Conservation (phyloP, 2,888 invertebrate species). For the Dynastes hyllus region DNA sequence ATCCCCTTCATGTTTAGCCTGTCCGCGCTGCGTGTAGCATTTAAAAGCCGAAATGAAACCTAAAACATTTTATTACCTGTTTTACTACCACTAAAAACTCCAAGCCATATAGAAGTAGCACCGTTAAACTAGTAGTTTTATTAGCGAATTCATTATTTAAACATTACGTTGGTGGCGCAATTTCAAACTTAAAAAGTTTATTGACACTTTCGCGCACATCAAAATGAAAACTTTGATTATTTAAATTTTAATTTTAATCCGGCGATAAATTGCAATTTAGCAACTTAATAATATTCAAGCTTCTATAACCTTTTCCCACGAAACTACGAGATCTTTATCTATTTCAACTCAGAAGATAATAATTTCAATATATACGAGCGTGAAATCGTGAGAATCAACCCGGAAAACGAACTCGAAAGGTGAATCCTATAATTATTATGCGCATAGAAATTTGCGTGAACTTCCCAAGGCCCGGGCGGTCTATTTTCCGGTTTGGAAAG, state of each 20-base stretch:
- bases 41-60: not conserved
- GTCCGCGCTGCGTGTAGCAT: not conserved
- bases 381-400: too few species aligned
- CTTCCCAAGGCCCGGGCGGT: not conserved
- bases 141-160: not conserved
- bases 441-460: conserved; percentile 23
- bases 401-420: conserved; percentile 3
- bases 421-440: conserved; percentile 22
- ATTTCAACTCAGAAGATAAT: not conserved
- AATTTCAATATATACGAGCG: conserved; percentile 14
- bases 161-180: too few species aligned
- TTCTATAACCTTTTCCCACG: not conserved
- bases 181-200: too few species aligned
- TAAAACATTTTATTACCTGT: conserved; percentile 15
- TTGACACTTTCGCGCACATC: not conserved
- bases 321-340: not conserved
- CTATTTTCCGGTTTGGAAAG: conserved; percentile 2
- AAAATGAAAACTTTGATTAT: not conserved
- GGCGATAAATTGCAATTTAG: not conserved
- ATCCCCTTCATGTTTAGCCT: too few species aligned
- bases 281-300: not conserved
- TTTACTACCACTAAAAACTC: conserved; percentile 2
- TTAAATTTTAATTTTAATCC: not conserved
- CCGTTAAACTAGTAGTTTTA: not conserved
- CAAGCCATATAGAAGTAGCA: not conserved